phyloP scores from a whole-genome alignment of 2,888 invertebrate genomes.

The Erebia epiphron region DNA sequence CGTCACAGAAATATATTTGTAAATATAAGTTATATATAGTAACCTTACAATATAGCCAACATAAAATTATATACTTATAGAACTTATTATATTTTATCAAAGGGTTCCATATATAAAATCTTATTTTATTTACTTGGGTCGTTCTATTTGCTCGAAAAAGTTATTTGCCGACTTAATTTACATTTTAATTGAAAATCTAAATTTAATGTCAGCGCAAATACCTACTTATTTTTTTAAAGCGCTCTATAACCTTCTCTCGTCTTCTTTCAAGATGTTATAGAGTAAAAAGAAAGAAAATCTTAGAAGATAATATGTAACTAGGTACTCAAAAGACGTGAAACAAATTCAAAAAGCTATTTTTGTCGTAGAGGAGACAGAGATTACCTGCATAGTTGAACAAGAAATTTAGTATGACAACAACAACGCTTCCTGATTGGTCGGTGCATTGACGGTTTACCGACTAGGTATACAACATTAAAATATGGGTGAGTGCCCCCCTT shows the following conservation, averaged over 20 bases:
- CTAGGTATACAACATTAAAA: no score
- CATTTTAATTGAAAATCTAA: conserved; percentile 15
- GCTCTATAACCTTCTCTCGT: not conserved
- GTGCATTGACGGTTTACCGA: no score
- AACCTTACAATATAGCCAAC: conserved; percentile 36
- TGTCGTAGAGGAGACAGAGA: no score
- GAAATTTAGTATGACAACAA: not conserved
- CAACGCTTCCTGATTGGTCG: no score
- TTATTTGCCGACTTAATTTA: conserved; percentile 19
- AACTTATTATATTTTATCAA: conserved; percentile 3
- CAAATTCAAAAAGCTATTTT: not conserved
- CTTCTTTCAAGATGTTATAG: not conserved
- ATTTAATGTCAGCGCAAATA: conserved; percentile 15
- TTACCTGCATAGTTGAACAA: no score
- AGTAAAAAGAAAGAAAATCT: not conserved
- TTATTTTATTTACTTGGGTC: not conserved
- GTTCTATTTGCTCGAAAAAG: not conserved
- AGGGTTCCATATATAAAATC: conserved; percentile 17
- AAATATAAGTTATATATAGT: conserved; percentile 59
- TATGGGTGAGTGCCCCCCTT: no score
- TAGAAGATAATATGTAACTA: no score
- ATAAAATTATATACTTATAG: conserved; percentile 31
- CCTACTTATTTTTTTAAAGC: not conserved
- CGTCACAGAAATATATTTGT: conserved; percentile 57
- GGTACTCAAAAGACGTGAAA: not conserved